phyloP scores from a whole-genome alignment of 2,113 vertebrate species.

The Lamprologus callipterus region DNA sequence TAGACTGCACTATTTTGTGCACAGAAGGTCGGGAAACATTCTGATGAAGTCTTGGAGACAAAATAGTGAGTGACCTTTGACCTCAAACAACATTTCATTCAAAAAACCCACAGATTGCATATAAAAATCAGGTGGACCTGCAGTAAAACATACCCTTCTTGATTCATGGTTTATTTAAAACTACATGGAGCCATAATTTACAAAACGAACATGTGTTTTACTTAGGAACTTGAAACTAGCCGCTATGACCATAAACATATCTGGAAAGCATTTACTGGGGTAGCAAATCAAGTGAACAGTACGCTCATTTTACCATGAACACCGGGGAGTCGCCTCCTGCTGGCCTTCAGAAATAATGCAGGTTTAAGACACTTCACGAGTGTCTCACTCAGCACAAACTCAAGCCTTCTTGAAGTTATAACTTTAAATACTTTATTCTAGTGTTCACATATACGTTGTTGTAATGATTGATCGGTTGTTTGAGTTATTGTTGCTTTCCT shows the following conservation, averaged over 20 bases:
- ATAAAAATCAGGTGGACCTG: not conserved
- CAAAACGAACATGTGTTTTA: not conserved
- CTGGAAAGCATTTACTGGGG: not conserved
- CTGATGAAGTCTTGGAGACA: not conserved
- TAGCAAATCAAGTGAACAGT: not conserved
- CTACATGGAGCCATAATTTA: not conserved
- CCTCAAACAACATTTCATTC: not conserved
- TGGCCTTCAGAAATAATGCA: not conserved
- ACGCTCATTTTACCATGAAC: not conserved
- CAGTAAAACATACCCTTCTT: not conserved
- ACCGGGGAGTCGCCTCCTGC: fast-evolving
- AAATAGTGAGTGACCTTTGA: not conserved
- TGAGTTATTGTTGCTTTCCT: not conserved
- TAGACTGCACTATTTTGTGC: not conserved
- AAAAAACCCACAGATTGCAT: fast-evolving
- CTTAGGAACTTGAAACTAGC: not conserved
- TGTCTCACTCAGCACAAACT: not conserved
- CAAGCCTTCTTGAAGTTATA: not conserved
- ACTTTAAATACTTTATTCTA: not conserved
- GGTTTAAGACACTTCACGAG: not conserved
- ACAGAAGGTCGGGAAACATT: not conserved
- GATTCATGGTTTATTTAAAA: not conserved
- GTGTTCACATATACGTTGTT: not conserved
- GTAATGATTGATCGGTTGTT: not conserved
- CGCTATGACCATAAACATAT: not conserved